These are phyloP conservation scores for Machaerirhynchus nigripectus DNA, from an alignment of 2,113 vertebrate species.

Conservation along the genomic window DNA sequence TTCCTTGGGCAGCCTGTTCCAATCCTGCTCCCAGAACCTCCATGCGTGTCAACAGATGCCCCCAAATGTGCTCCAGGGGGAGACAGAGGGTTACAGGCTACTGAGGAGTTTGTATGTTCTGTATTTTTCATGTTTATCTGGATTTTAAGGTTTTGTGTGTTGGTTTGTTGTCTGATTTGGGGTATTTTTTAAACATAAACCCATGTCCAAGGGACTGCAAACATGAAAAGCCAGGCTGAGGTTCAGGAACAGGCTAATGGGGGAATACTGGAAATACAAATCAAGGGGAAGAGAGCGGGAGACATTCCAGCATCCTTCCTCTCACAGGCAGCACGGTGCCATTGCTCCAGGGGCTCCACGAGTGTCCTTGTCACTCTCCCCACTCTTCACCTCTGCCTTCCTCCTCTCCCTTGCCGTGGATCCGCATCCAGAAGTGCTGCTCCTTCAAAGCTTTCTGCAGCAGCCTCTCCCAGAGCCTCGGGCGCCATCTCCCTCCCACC, in stretches of 20 bases:
- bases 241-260: background rate
- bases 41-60: too few relatives aligned
- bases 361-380: background rate
- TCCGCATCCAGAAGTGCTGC: background rate
- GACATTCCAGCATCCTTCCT: background rate
- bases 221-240: background rate
- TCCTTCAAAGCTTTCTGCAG: background rate
- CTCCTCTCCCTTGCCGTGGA: background rate
- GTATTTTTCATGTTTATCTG: background rate
- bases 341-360: accelerated
- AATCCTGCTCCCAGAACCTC: background rate
- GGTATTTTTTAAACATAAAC: background rate
- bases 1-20: background rate
- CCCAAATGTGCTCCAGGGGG: background rate
- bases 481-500: background rate
- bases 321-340: accelerated
- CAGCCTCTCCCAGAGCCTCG: background rate
- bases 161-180: background rate
- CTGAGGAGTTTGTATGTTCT: background rate
- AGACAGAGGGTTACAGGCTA: background rate
- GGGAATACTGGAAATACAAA: background rate
- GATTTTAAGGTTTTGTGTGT: background rate
- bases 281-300: background rate
- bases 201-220: background rate
- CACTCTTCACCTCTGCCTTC: too few relatives aligned